A percentile compares a stretch with the other conserved stretches of the same genome.
These are phyloP conservation scores for Panurus biarmicus DNA, from an alignment of 2,113 vertebrate species.

Conservation along the genomic window DNA sequence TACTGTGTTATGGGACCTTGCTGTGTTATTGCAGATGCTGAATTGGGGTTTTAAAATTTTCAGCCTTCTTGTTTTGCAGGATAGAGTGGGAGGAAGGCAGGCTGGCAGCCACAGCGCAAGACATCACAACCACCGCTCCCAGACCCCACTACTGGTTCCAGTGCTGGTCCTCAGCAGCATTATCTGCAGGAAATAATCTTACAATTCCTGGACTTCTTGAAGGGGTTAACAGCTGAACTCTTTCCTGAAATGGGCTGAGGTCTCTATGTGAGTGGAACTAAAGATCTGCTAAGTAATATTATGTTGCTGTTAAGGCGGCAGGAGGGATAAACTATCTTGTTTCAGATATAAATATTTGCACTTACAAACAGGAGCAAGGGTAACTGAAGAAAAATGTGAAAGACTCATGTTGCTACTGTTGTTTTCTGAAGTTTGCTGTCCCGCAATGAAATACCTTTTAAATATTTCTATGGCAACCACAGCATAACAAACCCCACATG, in stretches of 20 bases:
- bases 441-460: not conserved
- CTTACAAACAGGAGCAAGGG: not conserved
- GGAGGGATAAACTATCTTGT: conserved; percentile 26
- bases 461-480: not conserved
- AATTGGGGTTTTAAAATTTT: not conserved
- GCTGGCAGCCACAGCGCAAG: not conserved
- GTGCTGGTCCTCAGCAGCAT: not conserved
- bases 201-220: not conserved
- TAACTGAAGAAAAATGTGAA: conserved; percentile 2
- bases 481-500: not conserved
- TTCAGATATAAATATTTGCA: conserved; percentile 29
- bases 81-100: not conserved
- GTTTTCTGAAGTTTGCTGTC: not conserved
- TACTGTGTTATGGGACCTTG: not conserved
- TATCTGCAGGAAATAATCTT: not conserved
- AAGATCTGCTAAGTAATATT: not conserved
- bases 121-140: not conserved
- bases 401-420: not conserved
- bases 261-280: not conserved
- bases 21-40: not conserved
- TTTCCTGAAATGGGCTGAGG: not conserved
- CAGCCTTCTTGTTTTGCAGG: not conserved
- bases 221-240: not conserved
- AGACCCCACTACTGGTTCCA: not conserved
- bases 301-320: not conserved